A percentile compares a stretch with the other conserved stretches of the same genome.
These are phyloP conservation scores for Tympanuchus pallidicinctus DNA, from an alignment of 2,113 vertebrate genomes.

Conservation along the genomic window DNA sequence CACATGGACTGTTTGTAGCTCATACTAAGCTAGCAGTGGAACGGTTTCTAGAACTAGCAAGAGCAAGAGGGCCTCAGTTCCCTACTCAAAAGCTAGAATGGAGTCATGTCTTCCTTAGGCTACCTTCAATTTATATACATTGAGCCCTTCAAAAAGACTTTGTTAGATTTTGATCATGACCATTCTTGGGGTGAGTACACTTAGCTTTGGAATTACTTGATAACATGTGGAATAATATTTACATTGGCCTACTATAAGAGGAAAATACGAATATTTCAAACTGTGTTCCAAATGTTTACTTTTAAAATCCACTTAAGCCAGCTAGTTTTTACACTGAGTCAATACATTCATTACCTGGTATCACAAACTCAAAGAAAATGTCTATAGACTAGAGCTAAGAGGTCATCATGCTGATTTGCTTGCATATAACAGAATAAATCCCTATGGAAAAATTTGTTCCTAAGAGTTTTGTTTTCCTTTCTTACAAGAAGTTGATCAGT, in stretches of 20 bases:
- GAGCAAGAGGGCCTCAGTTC: not conserved
- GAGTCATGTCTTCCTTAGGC: not conserved
- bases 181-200: conserved; percentile 55
- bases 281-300: conserved; percentile 71
- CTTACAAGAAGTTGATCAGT: not conserved
- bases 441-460: conserved; percentile 22
- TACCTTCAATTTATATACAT: conserved; percentile 32
- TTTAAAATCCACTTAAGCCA: conserved; percentile 75
- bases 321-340: conserved; percentile 63
- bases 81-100: not conserved
- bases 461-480: not conserved
- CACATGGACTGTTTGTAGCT: not conserved
- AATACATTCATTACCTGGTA: conserved; percentile 57
- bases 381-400: conserved; percentile 4
- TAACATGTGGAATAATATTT: conserved; percentile 78
- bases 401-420: conserved; percentile 37
- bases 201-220: conserved; percentile 72
- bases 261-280: conserved; percentile 74
- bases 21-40: not conserved
- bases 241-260: conserved; percentile 63
- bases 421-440: not conserved
- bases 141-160: conserved; percentile 25
- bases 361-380: conserved; percentile 44
- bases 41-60: not conserved
- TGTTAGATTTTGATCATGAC: conserved; percentile 56